Percentiles rank a stretch among this genome's conserved stretches.
Conservation (phyloP, 2,797 vertebrate species). For the Sebastiscus tertius region DNA sequence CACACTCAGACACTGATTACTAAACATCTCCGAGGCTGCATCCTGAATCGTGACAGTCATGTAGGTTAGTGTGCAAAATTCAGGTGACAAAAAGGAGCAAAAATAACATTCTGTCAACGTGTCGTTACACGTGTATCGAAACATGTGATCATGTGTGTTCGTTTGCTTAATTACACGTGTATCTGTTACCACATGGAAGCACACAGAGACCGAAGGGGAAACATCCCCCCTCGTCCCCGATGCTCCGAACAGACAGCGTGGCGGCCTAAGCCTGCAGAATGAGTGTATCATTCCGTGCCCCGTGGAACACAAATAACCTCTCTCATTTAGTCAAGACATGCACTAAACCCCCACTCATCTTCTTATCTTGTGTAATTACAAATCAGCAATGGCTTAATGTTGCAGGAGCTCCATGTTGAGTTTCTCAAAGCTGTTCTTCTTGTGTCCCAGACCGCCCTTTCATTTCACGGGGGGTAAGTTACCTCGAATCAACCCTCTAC, state of each 20-base stretch:
- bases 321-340: conserved; percentile 65
- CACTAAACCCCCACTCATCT: conserved; percentile 65
- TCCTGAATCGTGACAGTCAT: not conserved
- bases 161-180: conserved; percentile 22
- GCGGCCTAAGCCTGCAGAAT: conserved; percentile 54
- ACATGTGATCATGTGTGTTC: not conserved
- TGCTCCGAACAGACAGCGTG: conserved; percentile 26
- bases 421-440: conserved; percentile 39
- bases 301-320: conserved; percentile 57
- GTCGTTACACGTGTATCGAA: not conserved
- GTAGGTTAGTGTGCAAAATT: conserved; percentile 12
- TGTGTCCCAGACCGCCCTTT: conserved; percentile 9
- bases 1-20: conserved; percentile 22
- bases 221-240: not conserved
- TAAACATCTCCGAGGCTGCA: conserved; percentile 5
- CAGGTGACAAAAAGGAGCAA: not conserved
- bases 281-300: conserved; percentile 45
- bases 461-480: not conserved
- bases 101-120: not conserved
- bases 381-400: conserved; percentile 57
- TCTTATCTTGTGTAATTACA: conserved; percentile 71
- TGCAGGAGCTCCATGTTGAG: conserved; percentile 19
- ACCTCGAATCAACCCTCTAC: conserved; percentile 26
- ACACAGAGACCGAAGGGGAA: not conserved
- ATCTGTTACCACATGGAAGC: conserved; percentile 20